These are phyloP conservation scores for Lasioglossum baleicum DNA, from an alignment of 1,140 invertebrate genomes.

Conservation along the genomic window DNA sequence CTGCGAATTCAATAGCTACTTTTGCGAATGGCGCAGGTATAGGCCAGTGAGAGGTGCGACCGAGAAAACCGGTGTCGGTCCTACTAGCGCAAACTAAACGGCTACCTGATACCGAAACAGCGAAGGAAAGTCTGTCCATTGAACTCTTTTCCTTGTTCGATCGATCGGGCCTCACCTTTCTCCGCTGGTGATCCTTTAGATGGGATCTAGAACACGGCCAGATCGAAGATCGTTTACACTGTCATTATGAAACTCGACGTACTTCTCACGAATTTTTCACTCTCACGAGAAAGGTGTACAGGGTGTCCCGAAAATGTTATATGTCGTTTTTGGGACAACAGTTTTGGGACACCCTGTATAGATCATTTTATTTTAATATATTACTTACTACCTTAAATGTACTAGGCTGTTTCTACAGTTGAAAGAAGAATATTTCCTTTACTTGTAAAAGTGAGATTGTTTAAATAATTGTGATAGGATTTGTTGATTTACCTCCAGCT, in stretches of 20 bases:
- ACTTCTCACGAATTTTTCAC: neutral
- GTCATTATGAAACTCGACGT: too few relatives aligned
- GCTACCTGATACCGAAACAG: constrained; percentile 52
- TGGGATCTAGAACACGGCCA: neutral
- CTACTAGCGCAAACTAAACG: constrained; percentile 27
- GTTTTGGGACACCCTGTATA: too few relatives aligned
- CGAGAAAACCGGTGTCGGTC: constrained; percentile 60
- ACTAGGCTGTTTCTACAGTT: too few relatives aligned
- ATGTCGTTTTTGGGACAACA: too few relatives aligned
- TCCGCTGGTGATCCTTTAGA: neutral
- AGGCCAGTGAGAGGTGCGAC: constrained; percentile 71
- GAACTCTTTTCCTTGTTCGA: constrained; percentile 39
- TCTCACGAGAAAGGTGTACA: too few relatives aligned
- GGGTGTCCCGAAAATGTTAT: too few relatives aligned
- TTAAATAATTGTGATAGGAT: neutral
- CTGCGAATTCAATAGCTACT: constrained; percentile 54
- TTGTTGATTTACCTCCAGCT: constrained; percentile 80
- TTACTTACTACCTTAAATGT: too few relatives aligned
- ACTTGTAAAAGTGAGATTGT: too few relatives aligned
- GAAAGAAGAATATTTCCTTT: too few relatives aligned
- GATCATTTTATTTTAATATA: too few relatives aligned
- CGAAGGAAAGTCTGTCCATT: constrained; percentile 54
- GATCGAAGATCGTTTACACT: neutral
- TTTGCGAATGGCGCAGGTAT: constrained; percentile 40
- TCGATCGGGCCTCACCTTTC: constrained; percentile 24